phyloP scores from a whole-genome alignment of 1,140 invertebrate species.

The Parasteatoda tepidariorum region DNA sequence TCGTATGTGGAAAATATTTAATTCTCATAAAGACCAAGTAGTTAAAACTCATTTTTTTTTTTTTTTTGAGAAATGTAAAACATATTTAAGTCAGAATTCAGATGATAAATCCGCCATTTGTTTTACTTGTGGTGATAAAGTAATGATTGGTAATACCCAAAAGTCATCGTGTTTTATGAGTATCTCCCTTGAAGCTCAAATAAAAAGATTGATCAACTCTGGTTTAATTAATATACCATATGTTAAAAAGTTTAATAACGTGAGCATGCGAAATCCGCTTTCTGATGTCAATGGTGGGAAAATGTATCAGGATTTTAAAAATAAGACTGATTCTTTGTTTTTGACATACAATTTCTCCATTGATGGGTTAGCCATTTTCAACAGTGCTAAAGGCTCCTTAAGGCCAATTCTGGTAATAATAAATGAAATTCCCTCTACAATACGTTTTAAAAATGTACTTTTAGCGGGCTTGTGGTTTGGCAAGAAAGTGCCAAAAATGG shows the following conservation, averaged over 20 bases:
- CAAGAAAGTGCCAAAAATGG: background rate
- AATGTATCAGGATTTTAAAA: background rate
- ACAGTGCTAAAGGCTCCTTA: background rate
- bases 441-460: conserved; percentile 1
- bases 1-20: background rate
- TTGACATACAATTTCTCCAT: background rate
- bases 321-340: too few species aligned
- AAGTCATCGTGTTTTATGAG: background rate
- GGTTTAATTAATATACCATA: background rate
- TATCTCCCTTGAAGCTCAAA: background rate
- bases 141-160: background rate
- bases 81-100: background rate
- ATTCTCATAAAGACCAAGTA: background rate
- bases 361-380: background rate
- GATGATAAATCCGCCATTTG: background rate
- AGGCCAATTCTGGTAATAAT: background rate
- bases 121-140: background rate
- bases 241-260: background rate
- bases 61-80: background rate
- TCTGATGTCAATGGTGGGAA: conserved; percentile 16
- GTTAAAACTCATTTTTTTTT: conserved; percentile 7
- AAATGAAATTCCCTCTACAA: background rate
- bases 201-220: background rate
- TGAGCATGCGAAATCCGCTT: background rate
- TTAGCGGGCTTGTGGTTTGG: conserved; percentile 6